Conservation (phyloP, 2,888 invertebrate species). For the Oscheius sp. region DNA sequence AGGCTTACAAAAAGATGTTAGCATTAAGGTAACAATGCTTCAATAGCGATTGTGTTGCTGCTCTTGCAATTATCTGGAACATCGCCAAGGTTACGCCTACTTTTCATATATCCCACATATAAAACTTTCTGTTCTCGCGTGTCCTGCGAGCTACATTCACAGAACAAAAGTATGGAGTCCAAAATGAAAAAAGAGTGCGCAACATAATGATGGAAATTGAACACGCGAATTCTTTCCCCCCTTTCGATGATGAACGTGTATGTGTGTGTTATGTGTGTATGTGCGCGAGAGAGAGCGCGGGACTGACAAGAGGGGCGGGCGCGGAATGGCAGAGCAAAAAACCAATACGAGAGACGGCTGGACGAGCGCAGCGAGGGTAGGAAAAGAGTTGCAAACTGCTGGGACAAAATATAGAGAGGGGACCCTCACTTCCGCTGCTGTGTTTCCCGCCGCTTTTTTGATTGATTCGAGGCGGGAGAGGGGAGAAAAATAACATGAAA, state of each 20-base stretch:
- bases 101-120: too few species aligned
- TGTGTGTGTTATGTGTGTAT: constrained; percentile 5
- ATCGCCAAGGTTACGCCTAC: too few species aligned
- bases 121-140: too few species aligned
- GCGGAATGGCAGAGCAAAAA: constrained; percentile 39
- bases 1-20: too few species aligned
- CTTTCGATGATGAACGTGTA: not conserved
- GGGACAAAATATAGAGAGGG: not conserved
- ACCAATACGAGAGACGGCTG: constrained; percentile 35
- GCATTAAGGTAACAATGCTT: too few species aligned
- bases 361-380: not conserved
- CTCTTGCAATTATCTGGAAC: too few species aligned
- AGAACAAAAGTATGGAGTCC: not conserved
- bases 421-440: too few species aligned
- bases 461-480: too few species aligned
- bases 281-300: constrained; percentile 3
- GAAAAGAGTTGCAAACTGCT: constrained; percentile 32
- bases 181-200: not conserved
- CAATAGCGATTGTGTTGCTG: too few species aligned
- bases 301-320: constrained; percentile 34
- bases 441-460: too few species aligned
- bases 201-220: not conserved
- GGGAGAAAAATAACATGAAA: too few species aligned
- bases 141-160: not conserved
- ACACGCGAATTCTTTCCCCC: not conserved